Evolutionary conservation across 2,888 invertebrate genomes (phyloP), one percentile per base, ranked within the genome.

Genomic region (Philhelius pedissequus): DNA sequence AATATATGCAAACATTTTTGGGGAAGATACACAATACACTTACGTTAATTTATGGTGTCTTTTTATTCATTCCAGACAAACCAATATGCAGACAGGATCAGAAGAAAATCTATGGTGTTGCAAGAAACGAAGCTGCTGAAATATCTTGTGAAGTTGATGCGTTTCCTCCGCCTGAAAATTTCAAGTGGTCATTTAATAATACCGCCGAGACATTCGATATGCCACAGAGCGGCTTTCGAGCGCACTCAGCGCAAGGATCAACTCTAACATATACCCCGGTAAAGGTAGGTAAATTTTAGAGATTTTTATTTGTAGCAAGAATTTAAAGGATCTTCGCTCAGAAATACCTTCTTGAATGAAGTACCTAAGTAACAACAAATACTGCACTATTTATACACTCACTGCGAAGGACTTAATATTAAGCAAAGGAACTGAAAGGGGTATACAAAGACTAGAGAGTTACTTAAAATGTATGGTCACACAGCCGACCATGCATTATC

Each of bases 101-200:
- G 90, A 95, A 96, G 89, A 94, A 94, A 60, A 94, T 97, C 81
- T 97, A 97, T 87, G 97, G 97, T 0, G 96, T 96, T 2, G 96
- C 96, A 1, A 93, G 96, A 79, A 95, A 95, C 90, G 97, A 97
- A 91, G 94, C 95, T 70, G 96, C 96, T 0, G 94, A 94, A 89
- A 94, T 97, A 75, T 92, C 94, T 60, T 97, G 97, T 90, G 95
- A 96, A 91, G 97, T 97, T 54, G 96, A 97, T 89, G 95, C 97
- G 22, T 96, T 95, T 91, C 97, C 97, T 15, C 94, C 94, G 1
- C 96, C 96, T 2, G 95, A 95, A 89, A 95, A 94, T 89, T 97
- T 97, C 91, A 95, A 95, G 88, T 97, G 97, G 97, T 94, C 95
- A 30, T 96, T 97, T 90, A 98, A 98, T 92, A 97, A 97, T 92